Percentiles rank a stretch among this genome's conserved stretches.
These are phyloP conservation scores for Sebastes itinus DNA, from an alignment of 2,797 vertebrate genomes.

Conservation along the genomic window DNA sequence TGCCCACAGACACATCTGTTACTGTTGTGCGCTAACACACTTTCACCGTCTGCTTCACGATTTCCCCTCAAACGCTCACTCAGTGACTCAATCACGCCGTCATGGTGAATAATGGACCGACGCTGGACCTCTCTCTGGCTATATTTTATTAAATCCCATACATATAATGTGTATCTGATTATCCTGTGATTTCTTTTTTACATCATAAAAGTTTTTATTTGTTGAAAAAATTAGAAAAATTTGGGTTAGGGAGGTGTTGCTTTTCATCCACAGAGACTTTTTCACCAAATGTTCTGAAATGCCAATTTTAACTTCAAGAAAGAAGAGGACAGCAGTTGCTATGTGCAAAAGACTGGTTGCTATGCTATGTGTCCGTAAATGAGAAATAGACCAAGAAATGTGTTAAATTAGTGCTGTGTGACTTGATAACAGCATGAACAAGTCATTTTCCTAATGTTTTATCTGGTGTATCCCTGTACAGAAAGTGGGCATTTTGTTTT, in stretches of 20 bases:
- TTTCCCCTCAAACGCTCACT: conserved; percentile 42
- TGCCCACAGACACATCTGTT: conserved; percentile 54
- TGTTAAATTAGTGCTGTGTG: background rate
- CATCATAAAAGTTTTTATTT: background rate
- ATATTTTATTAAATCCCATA: conserved; percentile 9
- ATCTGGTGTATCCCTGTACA: background rate
- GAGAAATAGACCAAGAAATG: background rate
- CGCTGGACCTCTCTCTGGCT: conserved; percentile 4
- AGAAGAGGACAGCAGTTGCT: background rate
- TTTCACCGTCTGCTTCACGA: conserved; percentile 50
- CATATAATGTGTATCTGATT: background rate
- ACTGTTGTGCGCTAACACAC: conserved; percentile 41
- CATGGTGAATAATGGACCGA: conserved; percentile 32
- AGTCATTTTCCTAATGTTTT: background rate
- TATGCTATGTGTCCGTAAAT: conserved; percentile 2
- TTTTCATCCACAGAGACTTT: background rate
- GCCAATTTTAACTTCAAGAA: background rate
- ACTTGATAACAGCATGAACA: background rate
- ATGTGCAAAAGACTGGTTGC: background rate
- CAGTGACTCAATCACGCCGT: conserved; percentile 32
- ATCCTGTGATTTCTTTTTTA: background rate
- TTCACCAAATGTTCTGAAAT: background rate
- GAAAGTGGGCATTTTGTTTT: background rate
- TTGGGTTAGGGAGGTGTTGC: background rate
- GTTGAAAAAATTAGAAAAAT: background rate